Evolutionary conservation across 2,113 vertebrate species (phyloP).

Genomic region (Passer domesticus): DNA sequence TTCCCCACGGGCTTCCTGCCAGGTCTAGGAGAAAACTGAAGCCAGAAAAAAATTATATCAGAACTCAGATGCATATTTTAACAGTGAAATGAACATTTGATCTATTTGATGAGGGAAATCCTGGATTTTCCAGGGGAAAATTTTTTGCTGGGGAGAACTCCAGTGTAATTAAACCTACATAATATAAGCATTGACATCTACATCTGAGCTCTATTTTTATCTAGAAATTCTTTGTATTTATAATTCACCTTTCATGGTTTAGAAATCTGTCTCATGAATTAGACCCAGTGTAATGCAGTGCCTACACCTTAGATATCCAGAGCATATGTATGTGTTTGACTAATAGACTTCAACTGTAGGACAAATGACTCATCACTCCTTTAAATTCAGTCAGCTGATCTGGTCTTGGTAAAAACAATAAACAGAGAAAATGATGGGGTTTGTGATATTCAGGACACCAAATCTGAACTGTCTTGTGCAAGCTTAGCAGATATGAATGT

Average conservation of each 20-base stretch:
- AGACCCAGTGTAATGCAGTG: background rate
- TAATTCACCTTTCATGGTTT: background rate
- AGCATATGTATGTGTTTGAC: background rate
- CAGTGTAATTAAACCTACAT: background rate
- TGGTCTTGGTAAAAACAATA: background rate
- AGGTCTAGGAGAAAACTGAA: background rate
- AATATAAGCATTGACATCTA: background rate
- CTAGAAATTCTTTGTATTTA: background rate
- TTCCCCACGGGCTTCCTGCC: background rate
- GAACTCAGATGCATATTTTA: background rate
- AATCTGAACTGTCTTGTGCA: background rate
- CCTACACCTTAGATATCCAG: background rate
- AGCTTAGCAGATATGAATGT: background rate
- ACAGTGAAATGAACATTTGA: background rate
- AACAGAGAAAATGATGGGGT: background rate
- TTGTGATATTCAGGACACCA: background rate
- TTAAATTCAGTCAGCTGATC: background rate
- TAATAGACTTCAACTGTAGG: accelerated
- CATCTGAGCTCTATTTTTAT: background rate
- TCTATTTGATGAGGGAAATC: background rate
- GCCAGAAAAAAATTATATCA: background rate
- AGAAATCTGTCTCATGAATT: background rate
- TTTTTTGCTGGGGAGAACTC: background rate
- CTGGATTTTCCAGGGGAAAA: background rate
- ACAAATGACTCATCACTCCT: background rate